phyloP scores from a whole-genome alignment of 2,888 invertebrate genomes.

The Nomada flava region DNA sequence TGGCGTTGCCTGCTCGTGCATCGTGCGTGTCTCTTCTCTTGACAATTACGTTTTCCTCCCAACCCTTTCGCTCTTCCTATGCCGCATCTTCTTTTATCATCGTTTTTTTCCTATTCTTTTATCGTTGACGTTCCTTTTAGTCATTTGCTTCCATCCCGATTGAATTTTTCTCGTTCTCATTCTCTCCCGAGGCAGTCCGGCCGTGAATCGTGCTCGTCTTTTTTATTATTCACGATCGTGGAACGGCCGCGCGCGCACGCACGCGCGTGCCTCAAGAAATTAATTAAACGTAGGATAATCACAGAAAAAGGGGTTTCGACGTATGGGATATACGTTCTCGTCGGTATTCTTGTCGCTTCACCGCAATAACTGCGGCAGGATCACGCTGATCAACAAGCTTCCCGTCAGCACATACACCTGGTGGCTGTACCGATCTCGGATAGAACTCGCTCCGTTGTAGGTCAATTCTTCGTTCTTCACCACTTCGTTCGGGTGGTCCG shows the following conservation, averaged over 20 bases:
- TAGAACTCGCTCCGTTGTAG: constrained; percentile 86
- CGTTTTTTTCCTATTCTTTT: constrained; percentile 4
- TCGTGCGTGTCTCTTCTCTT: constrained; percentile 70
- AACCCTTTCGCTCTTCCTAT: constrained; percentile 7
- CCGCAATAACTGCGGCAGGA: constrained; percentile 80
- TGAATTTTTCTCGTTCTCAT: constrained; percentile 56
- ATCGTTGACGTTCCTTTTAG: constrained; percentile 10
- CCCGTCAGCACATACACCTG: constrained; percentile 76
- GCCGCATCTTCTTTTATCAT: constrained; percentile 31
- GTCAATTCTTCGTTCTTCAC: constrained; percentile 97
- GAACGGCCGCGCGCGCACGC: constrained; percentile 61
- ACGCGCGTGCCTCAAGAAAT: constrained; percentile 76
- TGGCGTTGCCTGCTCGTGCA: constrained; percentile 77
- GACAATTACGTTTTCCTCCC: constrained; percentile 39
- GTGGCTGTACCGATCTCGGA: constrained; percentile 66
- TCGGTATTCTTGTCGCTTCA: constrained; percentile 78
- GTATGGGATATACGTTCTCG: constrained; percentile 74
- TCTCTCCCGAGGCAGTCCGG: constrained; percentile 71
- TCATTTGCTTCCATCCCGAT: constrained; percentile 42
- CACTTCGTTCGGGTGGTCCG: constrained; percentile 95
- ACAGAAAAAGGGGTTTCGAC: constrained; percentile 83
- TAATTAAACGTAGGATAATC: constrained; percentile 84
- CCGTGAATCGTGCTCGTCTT: constrained; percentile 66
- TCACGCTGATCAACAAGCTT: constrained; percentile 76
- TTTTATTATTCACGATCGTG: constrained; percentile 63